phyloP scores from a whole-genome alignment of 1,140 invertebrate genomes.

The Copidosoma floridanum region DNA sequence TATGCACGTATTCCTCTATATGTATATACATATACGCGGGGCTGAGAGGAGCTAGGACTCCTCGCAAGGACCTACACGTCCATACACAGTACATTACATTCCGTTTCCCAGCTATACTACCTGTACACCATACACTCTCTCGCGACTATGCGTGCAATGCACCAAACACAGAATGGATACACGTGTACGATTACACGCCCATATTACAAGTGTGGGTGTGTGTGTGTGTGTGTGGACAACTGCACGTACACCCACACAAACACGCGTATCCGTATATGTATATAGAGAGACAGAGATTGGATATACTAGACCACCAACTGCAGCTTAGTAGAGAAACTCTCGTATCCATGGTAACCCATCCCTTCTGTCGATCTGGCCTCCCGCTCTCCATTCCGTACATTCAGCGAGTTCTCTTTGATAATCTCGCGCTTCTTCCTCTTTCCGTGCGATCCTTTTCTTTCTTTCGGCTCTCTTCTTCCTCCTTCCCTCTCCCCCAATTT shows the following conservation, averaged over 20 bases:
- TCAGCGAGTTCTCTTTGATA: slow-evolving; percentile 28
- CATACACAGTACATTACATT: not conserved
- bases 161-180: no score
- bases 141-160: not conserved
- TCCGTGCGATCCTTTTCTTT: no score
- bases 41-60: not conserved
- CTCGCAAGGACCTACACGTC: not conserved
- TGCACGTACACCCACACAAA: no score
- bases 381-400: not conserved
- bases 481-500: slow-evolving; percentile 10
- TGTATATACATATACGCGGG: not conserved
- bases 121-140: no score
- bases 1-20: not conserved
- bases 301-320: no score
- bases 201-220: not conserved
- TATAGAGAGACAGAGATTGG: not conserved
- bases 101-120: no score
- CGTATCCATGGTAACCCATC: slow-evolving; percentile 50
- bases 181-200: not conserved
- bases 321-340: slow-evolving; percentile 34
- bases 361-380: slow-evolving; percentile 32
- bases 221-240: no score
- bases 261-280: not conserved
- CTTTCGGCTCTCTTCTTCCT: slow-evolving; percentile 25
- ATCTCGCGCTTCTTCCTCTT: no score